These are phyloP conservation scores for Arizona elegans DNA, from an alignment of 2,113 vertebrate genomes.

Conservation along the genomic window DNA sequence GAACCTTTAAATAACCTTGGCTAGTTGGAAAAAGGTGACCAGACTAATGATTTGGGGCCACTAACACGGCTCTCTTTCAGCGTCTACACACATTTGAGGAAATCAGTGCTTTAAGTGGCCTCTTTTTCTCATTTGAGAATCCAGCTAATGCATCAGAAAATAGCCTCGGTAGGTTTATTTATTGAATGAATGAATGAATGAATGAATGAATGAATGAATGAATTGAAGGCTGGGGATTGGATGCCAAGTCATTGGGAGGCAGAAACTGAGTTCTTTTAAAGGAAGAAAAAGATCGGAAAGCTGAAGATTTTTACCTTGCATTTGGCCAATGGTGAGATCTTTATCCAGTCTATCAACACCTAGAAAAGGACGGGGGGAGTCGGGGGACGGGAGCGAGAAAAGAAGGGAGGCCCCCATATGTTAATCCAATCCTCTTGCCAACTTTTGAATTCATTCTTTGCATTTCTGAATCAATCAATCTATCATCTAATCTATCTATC, in stretches of 20 bases:
- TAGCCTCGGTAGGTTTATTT: neutral
- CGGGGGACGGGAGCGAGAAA: no score
- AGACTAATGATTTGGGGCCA: no score
- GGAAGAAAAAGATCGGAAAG: neutral
- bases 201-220: no score
- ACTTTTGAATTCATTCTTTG: neutral
- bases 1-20: no score
- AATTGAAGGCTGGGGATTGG: neutral
- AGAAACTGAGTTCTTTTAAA: accelerated
- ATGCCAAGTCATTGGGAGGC: neutral
- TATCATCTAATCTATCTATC: no score
- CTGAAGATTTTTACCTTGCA: conserved; percentile 85
- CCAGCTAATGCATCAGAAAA: neutral
- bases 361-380: conserved; percentile 53
- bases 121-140: neutral
- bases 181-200: no score
- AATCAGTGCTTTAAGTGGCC: neutral
- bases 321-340: conserved; percentile 98
- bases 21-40: no score
- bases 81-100: neutral
- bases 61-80: no score
- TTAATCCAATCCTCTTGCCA: neutral
- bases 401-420: neutral
- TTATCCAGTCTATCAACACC: conserved; percentile 98
- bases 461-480: neutral